Conservation (phyloP, 2,888 invertebrate species). For the Troglohyphantes excavatus region DNA sequence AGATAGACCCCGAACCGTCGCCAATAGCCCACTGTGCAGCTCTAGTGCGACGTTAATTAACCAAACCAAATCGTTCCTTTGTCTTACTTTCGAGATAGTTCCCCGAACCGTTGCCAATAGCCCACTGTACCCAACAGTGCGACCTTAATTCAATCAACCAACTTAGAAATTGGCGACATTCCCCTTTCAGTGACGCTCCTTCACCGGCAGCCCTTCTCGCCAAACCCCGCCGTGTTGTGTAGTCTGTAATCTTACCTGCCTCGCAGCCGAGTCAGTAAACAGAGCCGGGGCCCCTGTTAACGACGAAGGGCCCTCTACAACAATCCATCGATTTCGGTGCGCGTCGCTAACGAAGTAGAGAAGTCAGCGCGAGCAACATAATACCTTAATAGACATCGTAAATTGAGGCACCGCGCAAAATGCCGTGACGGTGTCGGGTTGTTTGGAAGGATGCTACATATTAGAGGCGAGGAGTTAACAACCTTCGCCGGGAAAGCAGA, state of each 20-base stretch:
- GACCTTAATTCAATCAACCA: too few relatives aligned
- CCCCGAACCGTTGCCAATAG: too few relatives aligned
- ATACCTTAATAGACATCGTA: slow-evolving; percentile 78
- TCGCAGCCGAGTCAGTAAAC: slow-evolving; percentile 73
- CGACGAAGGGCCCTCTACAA: slow-evolving; percentile 31
- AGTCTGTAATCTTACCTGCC: slow-evolving; percentile 77
- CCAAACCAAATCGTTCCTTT: too few relatives aligned
- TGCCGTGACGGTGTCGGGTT: slow-evolving; percentile 70
- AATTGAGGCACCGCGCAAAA: slow-evolving; percentile 75
- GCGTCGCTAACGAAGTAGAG: slow-evolving; percentile 68
- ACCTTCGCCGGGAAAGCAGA: slow-evolving; percentile 56
- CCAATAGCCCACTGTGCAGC: too few relatives aligned
- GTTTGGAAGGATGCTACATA: slow-evolving; percentile 68
- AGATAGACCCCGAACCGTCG: too few relatives aligned
- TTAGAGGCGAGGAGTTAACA: slow-evolving; percentile 70
- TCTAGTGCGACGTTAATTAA: too few relatives aligned
- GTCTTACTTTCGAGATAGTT: too few relatives aligned
- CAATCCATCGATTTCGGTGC: slow-evolving; percentile 55
- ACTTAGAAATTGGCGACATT: too few relatives aligned
- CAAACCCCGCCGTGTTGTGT: neutral
- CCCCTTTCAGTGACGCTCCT: too few relatives aligned
- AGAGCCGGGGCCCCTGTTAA: slow-evolving; percentile 68
- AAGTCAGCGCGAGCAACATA: slow-evolving; percentile 44
- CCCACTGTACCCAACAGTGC: too few relatives aligned
- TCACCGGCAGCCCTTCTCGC: too few relatives aligned